Base-by-base conservation (phyloP, 2,888 invertebrate genomes). In the Napeogenes sylphis region DNA sequence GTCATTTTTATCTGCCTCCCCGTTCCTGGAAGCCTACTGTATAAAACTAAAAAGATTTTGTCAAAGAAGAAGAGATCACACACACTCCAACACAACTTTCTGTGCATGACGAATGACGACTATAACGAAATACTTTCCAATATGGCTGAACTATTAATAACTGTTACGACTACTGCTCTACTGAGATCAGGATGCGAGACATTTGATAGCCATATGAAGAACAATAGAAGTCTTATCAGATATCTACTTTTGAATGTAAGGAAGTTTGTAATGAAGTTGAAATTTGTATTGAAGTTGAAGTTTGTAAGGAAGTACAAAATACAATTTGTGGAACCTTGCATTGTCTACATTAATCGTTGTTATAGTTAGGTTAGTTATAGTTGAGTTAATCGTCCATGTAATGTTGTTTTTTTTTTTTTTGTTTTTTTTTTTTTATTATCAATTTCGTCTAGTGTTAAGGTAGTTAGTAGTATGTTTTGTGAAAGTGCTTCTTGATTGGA, bases 1-100 rank as follows among this genome's bases (percentile, higher is more conserved):
- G 90, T 90, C 90, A 90, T 90, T 90, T 90, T 90, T 90, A 90
- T 90, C 90, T 85, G 85, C 77, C 83, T 87, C 87, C 84, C 83
- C 82, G 73, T 81, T 75, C 59, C 59, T 55, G 45, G 47, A 55
- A 57, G 55, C 47, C 12, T 6, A 5, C 35, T 6, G 3, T 5
- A 35, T n/a, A n/a, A n/a, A 3, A 35, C 2, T 35, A 4, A 35
- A 35, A 35, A 35, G 35, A 35, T 6, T 35, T 35, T 42, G 42
- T 42, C 10, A 42, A 10, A 10, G 21, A 21, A 1, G 21, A 21
- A 21, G 21, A 21, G 21, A 21, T 1, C 21, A 21, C 21, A 21
- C 21, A 1, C 21, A 1, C 21, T 21, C 1, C 21, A 21, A 21
- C 21, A 1, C 21, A 21, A 21, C 21, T 21, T 21, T 21, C 21